Percentiles rank a stretch among this genome's conserved stretches.
These are phyloP conservation scores for Epirrhoe alternata DNA, from an alignment of 2,888 invertebrate species.

Conservation along the genomic window DNA sequence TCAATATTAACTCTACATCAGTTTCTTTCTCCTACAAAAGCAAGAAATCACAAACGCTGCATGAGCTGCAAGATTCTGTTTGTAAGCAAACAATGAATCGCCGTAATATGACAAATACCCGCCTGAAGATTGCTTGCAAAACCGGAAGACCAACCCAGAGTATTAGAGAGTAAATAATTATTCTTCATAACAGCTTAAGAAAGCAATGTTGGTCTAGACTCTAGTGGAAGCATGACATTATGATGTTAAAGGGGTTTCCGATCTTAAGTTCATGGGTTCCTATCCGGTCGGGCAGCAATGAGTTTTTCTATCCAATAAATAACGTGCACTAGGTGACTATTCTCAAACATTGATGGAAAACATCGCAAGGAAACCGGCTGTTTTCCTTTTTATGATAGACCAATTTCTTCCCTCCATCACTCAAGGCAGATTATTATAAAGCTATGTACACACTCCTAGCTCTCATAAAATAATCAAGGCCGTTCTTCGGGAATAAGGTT, in stretches of 20 bases:
- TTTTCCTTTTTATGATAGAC: neutral
- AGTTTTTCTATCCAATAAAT: no score
- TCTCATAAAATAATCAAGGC: slow-evolving; percentile 17
- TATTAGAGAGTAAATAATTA: neutral
- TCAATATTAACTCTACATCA: neutral
- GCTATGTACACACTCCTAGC: slow-evolving; percentile 13
- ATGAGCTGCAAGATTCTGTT: slow-evolving; percentile 40
- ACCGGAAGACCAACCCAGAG: slow-evolving; percentile 39
- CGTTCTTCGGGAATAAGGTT: neutral
- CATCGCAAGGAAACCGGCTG: no score
- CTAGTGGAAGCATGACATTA: no score
- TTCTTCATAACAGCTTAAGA: neutral
- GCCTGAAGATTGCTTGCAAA: slow-evolving; percentile 50
- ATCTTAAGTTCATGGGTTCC: no score
- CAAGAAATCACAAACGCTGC: slow-evolving; percentile 28
- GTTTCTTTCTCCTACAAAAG: neutral
- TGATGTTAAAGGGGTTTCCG: no score
- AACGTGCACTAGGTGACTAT: no score
- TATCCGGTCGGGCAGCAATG: no score
- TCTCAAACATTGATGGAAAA: no score
- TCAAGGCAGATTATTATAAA: slow-evolving; percentile 22
- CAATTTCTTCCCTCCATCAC: neutral
- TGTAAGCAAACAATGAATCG: slow-evolving; percentile 46
- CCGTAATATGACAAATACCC: slow-evolving; percentile 47
- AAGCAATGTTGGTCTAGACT: no score